A percentile compares a stretch with the other conserved stretches of the same genome.
phyloP scores from a whole-genome alignment of 2,113 vertebrate genomes.

The Nibea albiflora region DNA sequence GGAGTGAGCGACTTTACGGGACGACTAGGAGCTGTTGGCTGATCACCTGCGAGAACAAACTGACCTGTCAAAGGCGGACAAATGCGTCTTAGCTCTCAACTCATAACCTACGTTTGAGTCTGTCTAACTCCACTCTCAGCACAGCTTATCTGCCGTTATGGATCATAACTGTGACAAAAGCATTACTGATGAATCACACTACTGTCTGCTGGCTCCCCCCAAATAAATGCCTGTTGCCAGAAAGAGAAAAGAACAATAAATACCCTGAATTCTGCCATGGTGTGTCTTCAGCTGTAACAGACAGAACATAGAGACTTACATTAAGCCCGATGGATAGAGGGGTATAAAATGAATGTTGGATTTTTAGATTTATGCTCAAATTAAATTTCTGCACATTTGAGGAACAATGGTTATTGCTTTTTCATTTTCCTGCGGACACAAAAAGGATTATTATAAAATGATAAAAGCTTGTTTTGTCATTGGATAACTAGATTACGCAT shows the following conservation, averaged over 20 bases:
- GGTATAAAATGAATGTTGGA: conserved; percentile 35
- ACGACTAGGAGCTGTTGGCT: background rate
- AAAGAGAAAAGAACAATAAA: conserved; percentile 50
- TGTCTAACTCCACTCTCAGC: conserved; percentile 39
- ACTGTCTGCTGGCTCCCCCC: conserved; percentile 30
- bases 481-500: background rate
- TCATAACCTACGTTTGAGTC: background rate
- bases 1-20: conserved; percentile 1
- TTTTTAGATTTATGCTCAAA: conserved; percentile 9
- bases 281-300: conserved; percentile 26
- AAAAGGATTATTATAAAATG: background rate
- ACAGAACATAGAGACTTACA: conserved; percentile 28
- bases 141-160: conserved; percentile 42
- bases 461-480: background rate
- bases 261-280: conserved; percentile 16
- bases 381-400: conserved; percentile 18
- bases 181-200: conserved; percentile 58
- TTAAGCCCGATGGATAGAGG: conserved; percentile 33
- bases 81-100: conserved; percentile 15
- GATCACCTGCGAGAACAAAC: conserved; percentile 4
- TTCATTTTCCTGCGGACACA: background rate
- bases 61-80: conserved; percentile 27
- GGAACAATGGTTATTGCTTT: conserved; percentile 2
- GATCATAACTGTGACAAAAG: conserved; percentile 61
- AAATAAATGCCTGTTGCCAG: conserved; percentile 54